Evolutionary conservation across 2,888 invertebrate species (phyloP).

Genomic region (Nudaria mundana): DNA sequence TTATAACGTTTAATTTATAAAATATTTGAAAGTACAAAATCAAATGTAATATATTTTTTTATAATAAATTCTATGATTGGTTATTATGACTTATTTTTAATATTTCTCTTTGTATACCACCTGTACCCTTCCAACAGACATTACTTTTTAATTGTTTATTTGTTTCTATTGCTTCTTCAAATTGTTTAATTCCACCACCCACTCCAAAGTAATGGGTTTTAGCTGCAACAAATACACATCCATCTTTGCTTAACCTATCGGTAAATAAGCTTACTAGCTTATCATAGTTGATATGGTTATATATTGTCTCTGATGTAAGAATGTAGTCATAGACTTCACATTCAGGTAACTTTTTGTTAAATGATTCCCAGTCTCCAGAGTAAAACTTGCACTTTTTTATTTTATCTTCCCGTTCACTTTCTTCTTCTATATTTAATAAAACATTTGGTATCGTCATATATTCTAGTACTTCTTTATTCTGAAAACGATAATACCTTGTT

Average conservation of each 20-base stretch:
- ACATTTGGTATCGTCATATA: constrained; percentile 92
- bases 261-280: constrained; percentile 88
- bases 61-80: constrained; percentile 19
- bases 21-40: neutral
- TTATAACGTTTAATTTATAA: neutral
- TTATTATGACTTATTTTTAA: constrained; percentile 70
- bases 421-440: constrained; percentile 82
- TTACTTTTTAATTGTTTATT: constrained; percentile 78
- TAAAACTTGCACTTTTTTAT: constrained; percentile 79
- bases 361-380: constrained; percentile 89
- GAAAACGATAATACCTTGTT: too few relatives aligned
- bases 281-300: constrained; percentile 88
- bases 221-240: constrained; percentile 88
- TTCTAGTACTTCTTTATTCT: constrained; percentile 93
- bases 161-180: constrained; percentile 83
- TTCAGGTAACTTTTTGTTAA: constrained; percentile 61
- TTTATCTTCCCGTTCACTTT: constrained; percentile 50
- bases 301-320: constrained; percentile 96
- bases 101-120: constrained; percentile 84
- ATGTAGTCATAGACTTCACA: constrained; percentile 88
- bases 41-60: neutral
- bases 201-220: constrained; percentile 98
- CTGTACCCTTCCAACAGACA: constrained; percentile 83
- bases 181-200: constrained; percentile 91
- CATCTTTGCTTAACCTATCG: constrained; percentile 81